phyloP scores from a whole-genome alignment of 35 echinoderm and acorn worm genomes.

The Apostichopus japonicus region DNA sequence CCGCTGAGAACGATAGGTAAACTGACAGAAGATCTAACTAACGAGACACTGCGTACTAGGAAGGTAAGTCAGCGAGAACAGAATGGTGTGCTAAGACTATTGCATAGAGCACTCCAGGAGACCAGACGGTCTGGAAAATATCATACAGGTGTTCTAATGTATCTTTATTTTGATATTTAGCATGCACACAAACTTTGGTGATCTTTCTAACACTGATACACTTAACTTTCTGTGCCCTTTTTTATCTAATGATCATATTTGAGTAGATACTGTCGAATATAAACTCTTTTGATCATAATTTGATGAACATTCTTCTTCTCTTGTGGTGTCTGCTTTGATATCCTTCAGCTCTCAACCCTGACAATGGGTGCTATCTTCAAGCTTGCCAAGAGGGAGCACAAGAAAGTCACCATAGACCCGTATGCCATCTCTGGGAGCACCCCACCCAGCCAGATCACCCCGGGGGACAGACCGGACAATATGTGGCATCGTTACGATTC shows the following conservation, averaged over 20 bases:
- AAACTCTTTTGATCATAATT: too few relatives aligned
- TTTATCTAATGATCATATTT: too few relatives aligned
- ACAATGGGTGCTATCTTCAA: slow-evolving; percentile 85
- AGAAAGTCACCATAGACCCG: slow-evolving; percentile 76
- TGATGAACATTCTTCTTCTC: not conserved
- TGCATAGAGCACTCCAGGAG: not conserved
- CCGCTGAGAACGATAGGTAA: slow-evolving; percentile 52
- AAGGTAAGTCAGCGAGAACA: slow-evolving; percentile 66
- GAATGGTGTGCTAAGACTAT: not conserved
- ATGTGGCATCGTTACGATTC: slow-evolving; percentile 85
- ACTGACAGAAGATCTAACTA: slow-evolving; percentile 67
- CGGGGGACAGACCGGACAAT: slow-evolving; percentile 85
- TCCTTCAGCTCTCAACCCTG: slow-evolving; percentile 71
- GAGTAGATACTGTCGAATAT: too few relatives aligned
- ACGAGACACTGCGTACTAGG: slow-evolving; percentile 79
- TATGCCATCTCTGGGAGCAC: slow-evolving; percentile 49
- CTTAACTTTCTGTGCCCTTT: too few relatives aligned
- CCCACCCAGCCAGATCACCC: slow-evolving; percentile 21
- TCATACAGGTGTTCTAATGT: too few relatives aligned
- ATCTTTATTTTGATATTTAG: too few relatives aligned
- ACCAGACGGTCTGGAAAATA: too few relatives aligned
- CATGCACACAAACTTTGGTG: too few relatives aligned
- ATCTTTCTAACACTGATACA: too few relatives aligned
- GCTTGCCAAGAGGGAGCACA: slow-evolving; percentile 80
- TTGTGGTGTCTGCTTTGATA: not conserved